phyloP scores from a whole-genome alignment of 2,113 vertebrate genomes.

The Syngnathus scovelli region DNA sequence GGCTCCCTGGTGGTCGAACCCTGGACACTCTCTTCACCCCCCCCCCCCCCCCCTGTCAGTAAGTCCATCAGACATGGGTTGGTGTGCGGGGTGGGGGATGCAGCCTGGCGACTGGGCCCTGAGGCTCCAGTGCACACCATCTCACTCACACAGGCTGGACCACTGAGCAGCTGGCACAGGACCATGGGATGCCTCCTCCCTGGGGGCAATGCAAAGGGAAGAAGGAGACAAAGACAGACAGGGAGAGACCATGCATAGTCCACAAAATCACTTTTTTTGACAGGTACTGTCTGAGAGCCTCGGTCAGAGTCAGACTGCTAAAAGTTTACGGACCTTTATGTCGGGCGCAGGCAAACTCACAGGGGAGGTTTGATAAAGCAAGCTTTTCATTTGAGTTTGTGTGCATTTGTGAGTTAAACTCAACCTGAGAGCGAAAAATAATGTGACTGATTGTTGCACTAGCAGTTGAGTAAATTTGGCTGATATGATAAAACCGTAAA shows the following conservation, averaged over 20 bases:
- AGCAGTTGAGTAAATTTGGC: neutral
- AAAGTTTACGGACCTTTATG: conserved; percentile 41
- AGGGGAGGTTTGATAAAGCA: conserved; percentile 50
- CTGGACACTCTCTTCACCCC: conserved; percentile 63
- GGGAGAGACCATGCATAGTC: conserved; percentile 48
- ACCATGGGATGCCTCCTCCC: conserved; percentile 56
- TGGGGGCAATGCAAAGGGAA: conserved; percentile 44
- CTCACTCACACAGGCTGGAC: conserved; percentile 60
- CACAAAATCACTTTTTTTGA: conserved; percentile 59
- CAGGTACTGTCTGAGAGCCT: conserved; percentile 45
- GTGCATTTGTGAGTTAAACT: conserved; percentile 23
- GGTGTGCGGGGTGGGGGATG: conserved; percentile 23
- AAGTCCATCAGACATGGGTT: conserved; percentile 36
- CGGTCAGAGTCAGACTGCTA: conserved; percentile 34
- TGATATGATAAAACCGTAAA: no score
- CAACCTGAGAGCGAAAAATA: neutral
- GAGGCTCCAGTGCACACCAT: conserved; percentile 62
- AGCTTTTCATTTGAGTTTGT: conserved; percentile 47
- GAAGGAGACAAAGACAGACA: conserved; percentile 64
- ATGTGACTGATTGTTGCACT: neutral
- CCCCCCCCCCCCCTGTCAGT: conserved; percentile 64
- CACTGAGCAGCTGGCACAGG: conserved; percentile 67
- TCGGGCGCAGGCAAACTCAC: conserved; percentile 13
- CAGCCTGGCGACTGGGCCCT: conserved; percentile 58
- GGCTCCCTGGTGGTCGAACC: conserved; percentile 41